These are phyloP conservation scores for Adelphocoris suturalis DNA, from an alignment of 2,888 invertebrate species.

Conservation along the genomic window DNA sequence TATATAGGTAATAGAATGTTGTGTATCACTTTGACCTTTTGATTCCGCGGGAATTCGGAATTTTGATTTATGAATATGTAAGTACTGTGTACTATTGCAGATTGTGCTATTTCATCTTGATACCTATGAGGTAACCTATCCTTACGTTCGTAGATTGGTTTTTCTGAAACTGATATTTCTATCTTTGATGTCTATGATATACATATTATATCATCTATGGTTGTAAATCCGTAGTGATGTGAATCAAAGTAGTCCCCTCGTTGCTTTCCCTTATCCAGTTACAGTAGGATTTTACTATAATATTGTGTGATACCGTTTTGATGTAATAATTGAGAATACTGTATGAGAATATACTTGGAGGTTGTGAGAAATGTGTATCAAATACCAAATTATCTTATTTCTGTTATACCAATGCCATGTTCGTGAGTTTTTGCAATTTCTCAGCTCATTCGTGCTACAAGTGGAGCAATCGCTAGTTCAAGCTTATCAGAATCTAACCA, in stretches of 20 bases:
- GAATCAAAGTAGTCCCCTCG: constrained; percentile 27
- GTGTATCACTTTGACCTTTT: background rate
- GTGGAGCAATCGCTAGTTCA: too few species aligned
- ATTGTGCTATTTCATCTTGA: background rate
- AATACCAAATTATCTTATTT: background rate
- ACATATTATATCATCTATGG: background rate
- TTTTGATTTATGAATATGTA: background rate
- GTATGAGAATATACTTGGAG: background rate
- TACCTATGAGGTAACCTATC: background rate
- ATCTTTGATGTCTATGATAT: constrained; percentile 1
- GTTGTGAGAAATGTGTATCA: constrained; percentile 13
- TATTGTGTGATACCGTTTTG: too few species aligned
- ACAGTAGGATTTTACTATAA: background rate
- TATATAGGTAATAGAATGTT: background rate
- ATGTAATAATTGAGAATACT: background rate
- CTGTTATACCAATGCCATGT: too few species aligned
- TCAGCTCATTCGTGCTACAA: too few species aligned
- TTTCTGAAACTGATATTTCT: background rate
- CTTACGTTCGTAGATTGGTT: background rate
- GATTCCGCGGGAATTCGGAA: background rate
- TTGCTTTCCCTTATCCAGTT: background rate
- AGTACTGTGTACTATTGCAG: background rate
- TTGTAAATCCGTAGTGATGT: background rate
- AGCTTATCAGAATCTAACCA: too few species aligned
- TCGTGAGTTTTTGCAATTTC: too few species aligned